Percentiles rank a stretch among this genome's conserved stretches.
Evolutionary conservation across 1,140 invertebrate genomes (phyloP).

Genomic region (Drosophila varians): DNA sequence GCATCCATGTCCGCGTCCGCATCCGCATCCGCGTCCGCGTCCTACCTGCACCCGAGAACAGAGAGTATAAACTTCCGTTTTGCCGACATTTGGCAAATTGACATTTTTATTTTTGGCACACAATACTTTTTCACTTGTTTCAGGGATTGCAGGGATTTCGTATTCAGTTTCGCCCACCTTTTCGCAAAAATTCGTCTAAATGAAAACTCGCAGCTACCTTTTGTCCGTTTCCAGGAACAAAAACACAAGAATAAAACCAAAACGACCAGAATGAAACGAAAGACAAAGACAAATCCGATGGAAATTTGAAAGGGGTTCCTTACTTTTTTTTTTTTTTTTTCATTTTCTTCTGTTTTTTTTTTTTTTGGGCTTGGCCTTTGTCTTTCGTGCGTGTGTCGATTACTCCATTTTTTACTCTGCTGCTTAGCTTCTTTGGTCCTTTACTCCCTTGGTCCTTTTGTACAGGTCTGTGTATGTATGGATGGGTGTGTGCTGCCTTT

Average conservation of each 20-base stretch:
- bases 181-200: constrained; percentile 34
- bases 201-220: constrained; percentile 37
- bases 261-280: constrained; percentile 14
- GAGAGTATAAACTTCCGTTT: constrained; percentile 52
- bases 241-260: neutral
- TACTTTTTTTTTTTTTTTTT: constrained; percentile 7
- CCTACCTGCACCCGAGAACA: constrained; percentile 40
- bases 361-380: constrained; percentile 37
- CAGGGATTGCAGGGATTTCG: constrained; percentile 25
- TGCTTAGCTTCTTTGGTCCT: constrained; percentile 6
- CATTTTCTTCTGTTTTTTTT: constrained; percentile 30
- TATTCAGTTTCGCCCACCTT: constrained; percentile 26
- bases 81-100: constrained; percentile 76
- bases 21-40: constrained; percentile 1
- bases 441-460: constrained; percentile 2
- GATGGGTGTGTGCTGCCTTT: constrained; percentile 39
- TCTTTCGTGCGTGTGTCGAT: constrained; percentile 69
- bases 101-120: constrained; percentile 75
- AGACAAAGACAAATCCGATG: constrained; percentile 42
- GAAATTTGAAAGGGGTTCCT: constrained; percentile 39
- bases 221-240: constrained; percentile 9
- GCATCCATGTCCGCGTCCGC: neutral
- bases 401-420: constrained; percentile 51
- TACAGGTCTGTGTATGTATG: constrained; percentile 6
- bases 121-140: constrained; percentile 59